Evolutionary conservation across 2,888 invertebrate species (phyloP), one percentile per base, ranked within the genome.

Genomic region (Drosophila borealis): DNA sequence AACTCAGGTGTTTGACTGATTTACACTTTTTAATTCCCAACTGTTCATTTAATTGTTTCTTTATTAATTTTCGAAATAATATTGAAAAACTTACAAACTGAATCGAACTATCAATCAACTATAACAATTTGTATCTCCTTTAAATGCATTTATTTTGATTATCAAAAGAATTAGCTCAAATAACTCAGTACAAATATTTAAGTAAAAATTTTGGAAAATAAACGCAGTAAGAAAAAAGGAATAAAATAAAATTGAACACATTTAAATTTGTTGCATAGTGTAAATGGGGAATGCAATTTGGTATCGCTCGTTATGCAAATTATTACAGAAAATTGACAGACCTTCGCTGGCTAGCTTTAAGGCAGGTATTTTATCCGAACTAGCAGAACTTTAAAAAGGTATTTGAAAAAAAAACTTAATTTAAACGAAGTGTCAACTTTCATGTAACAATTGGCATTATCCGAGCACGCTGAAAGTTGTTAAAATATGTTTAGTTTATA

Each of bases 361-460:
- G 36, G 39, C 37, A 59, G 49, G 13, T 51, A 33, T 29, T 17
- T 14, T 2, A 21, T 4, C 8, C 8, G 13, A 60, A 36, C 49
- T 50, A 33, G 13, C 33, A 42, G 14, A 41, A 53, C 37, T 54
- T 44, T 51, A 21, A n/a, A 60, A 45, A 42, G 11, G n/a, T 33
- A 29, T 19, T 14, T 34, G 34, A 25, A 17, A n/a, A n/a, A 10
- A 17, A 45, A 17, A 14, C 17, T 19, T n/a, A 14, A 2, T 29
- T 29, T 29, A 42, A 44, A 68, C 89, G 80, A 74, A 53, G 74
- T 78, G 86, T 77, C 78, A 77, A 83, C 85, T 84, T 88, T 91
- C 78, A 77, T 83, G 82, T 83, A 89, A 89, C 90, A 91, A 90
- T 86, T 91, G 91, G 90, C 90, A 91, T 90, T 90, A 91, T 89